phyloP scores from a whole-genome alignment of 2,113 vertebrate species.

The Microtus montanus region DNA sequence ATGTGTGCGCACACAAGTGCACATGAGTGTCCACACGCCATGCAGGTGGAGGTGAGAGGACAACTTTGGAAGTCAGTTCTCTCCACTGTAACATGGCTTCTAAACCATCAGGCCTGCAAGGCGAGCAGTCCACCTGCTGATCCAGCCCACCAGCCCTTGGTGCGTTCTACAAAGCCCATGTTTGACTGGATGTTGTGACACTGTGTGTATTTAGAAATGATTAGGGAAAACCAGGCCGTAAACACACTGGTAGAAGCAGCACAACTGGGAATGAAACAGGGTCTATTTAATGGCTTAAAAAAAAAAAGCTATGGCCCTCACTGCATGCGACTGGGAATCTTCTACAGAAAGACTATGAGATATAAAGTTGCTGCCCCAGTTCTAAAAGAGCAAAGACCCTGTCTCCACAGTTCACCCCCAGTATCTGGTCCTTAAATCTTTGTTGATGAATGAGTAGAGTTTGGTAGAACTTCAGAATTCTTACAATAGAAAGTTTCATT shows the following conservation, averaged over 20 bases:
- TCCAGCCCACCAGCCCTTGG: neutral
- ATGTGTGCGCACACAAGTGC: too few relatives aligned
- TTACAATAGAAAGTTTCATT: neutral
- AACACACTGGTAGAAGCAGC: neutral
- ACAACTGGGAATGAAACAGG: neutral
- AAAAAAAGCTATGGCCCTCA: neutral
- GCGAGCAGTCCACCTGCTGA: too few relatives aligned
- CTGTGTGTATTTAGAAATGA: neutral
- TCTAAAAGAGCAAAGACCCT: neutral
- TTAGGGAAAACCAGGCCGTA: neutral
- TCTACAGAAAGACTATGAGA: too few relatives aligned
- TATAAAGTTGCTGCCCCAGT: too few relatives aligned
- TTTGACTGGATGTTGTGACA: neutral
- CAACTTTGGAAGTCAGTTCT: neutral
- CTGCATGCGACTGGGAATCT: too few relatives aligned
- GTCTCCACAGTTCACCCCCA: neutral
- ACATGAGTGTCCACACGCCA: too few relatives aligned
- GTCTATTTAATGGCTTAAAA: neutral
- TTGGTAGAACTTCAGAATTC: slow-evolving; percentile 42
- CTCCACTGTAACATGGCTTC: neutral
- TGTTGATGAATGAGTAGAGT: neutral
- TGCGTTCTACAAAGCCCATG: neutral
- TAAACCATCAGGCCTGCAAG: neutral
- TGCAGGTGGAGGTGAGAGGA: neutral
- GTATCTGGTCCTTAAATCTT: neutral